These are phyloP conservation scores for Turdus rufiventris DNA, from an alignment of 2,113 vertebrate genomes.

Conservation along the genomic window DNA sequence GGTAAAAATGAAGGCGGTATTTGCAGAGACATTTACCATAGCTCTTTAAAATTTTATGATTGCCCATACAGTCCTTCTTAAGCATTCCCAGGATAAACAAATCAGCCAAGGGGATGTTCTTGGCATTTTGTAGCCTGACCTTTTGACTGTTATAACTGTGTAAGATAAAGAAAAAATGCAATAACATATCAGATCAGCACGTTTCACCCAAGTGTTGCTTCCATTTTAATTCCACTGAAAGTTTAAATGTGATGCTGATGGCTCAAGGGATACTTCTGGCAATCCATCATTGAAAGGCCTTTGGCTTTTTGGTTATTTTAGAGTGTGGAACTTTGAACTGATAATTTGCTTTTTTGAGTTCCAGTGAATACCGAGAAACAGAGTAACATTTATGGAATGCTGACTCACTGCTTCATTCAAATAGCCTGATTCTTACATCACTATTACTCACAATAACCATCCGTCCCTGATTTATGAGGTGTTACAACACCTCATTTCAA, in stretches of 20 bases:
- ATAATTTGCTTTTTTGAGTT: neutral
- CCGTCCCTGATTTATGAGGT: neutral
- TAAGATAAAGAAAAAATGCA: conserved; percentile 31
- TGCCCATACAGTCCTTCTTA: neutral
- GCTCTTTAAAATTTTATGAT: conserved; percentile 59
- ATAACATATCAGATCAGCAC: neutral
- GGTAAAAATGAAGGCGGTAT: neutral
- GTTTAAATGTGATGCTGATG: conserved; percentile 16
- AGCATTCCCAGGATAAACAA: neutral
- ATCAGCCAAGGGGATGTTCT: neutral
- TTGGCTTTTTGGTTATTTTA: conserved; percentile 5
- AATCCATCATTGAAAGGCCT: neutral
- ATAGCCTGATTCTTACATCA: neutral
- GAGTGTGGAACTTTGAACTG: neutral
- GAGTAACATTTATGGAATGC: neutral
- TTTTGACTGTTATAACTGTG: conserved; percentile 25
- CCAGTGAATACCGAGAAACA: neutral
- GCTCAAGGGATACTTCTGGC: conserved; percentile 4
- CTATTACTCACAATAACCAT: neutral
- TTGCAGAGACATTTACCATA: conserved; percentile 6
- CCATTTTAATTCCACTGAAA: conserved; percentile 38
- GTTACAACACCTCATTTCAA: neutral
- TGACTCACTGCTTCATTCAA: neutral
- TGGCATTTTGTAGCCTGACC: conserved; percentile 29
- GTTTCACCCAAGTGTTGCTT: neutral